Evolutionary conservation across 2,888 invertebrate species (phyloP), one percentile per base, ranked within the genome.

Genomic region (Halictus ligatus): DNA sequence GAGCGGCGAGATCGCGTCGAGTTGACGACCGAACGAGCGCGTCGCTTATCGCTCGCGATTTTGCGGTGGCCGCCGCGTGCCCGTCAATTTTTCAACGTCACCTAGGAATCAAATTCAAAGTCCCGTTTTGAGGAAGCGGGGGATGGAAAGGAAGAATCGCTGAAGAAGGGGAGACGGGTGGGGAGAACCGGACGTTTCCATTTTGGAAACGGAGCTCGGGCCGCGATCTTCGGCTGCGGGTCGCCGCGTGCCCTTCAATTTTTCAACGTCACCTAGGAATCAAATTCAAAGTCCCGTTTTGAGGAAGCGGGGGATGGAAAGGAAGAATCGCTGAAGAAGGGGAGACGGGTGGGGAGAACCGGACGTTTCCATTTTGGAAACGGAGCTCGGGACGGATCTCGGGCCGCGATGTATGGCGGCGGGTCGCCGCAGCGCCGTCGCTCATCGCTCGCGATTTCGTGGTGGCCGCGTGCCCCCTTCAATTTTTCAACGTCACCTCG

Each of bases 311-410:
- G 58, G 54, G 21, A 12, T 13, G 25, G 29, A 13, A 4, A 18
- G 13, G 64, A 7, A 13, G 67, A 7, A 4, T 18, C 18, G 8
- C 13, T 12, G 48, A 35, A 35, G 35, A 35, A 35, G 35, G 35
- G 35, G 35, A 1, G 1, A 1, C 2, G 35, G 35, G 35, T 2
- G 35, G 35, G 35, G 46, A 18, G 40, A 18, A 35, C 35, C 64
- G 64, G 60, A 60, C 58, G 76, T 89, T 89, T 86, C 87, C 91
- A 91, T 89, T 90, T 91, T 72, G 91, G 89, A 91, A 90, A 89
- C 78, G 86, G 77, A 67, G 75, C 78, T 75, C 83, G 40, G 86
- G 80, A 85, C 82, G 87, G 87, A 88, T 90, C 85, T 88, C 84
- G 77, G 78, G 46, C 73, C 81, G 84, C 85, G 89, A 88, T 85